Evolutionary conservation across 2,797 vertebrate genomes (phyloP).

Genomic region (Melanotaenia nigrans): DNA sequence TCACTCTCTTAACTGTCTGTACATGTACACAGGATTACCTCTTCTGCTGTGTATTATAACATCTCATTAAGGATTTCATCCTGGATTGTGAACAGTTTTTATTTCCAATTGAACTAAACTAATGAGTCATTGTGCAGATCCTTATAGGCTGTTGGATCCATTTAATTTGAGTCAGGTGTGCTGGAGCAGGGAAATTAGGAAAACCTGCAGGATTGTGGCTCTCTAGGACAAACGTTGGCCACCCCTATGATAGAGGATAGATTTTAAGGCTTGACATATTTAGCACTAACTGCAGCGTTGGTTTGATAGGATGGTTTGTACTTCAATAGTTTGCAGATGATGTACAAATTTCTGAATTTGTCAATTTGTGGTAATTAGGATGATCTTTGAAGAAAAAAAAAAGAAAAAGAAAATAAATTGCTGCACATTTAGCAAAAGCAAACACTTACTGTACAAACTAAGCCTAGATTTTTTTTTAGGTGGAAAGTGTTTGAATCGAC

Average conservation of each 20-base stretch:
- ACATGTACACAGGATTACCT: no score
- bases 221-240: no score
- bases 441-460: conserved; percentile 9
- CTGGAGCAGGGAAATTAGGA: no score
- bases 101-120: no score
- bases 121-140: no score
- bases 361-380: conserved; percentile 23
- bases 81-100: no score
- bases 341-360: conserved; percentile 24
- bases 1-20: no score
- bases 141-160: no score
- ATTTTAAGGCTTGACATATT: conserved; percentile 68
- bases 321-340: conserved; percentile 47
- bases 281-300: conserved; percentile 32
- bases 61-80: no score
- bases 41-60: no score
- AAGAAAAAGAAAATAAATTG: neutral
- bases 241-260: conserved; percentile 43
- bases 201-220: no score
- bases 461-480: neutral
- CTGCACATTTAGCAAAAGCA: conserved; percentile 3
- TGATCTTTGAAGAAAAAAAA: conserved; percentile 5
- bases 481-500: conserved; percentile 25
- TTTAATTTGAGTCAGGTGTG: no score
- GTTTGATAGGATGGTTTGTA: conserved; percentile 48